Conservation (phyloP, 2,113 vertebrate genomes). For the Chascanopsetta lugubris region DNA sequence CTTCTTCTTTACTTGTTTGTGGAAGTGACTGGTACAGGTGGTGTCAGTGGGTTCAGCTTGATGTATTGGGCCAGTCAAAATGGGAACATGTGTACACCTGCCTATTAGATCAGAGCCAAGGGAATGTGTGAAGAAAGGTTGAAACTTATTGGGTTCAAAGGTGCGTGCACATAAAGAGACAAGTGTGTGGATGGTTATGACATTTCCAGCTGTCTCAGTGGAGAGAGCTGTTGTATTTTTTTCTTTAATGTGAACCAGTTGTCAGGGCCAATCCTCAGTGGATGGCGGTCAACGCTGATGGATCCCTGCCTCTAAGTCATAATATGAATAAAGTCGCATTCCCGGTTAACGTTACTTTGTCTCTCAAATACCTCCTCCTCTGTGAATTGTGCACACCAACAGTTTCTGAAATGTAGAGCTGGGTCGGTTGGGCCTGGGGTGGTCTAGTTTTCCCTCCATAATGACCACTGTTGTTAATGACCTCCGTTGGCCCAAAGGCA, state of each 20-base stretch:
- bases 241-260: slow-evolving; percentile 2
- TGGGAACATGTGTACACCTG: slow-evolving; percentile 71
- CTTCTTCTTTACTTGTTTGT: not conserved
- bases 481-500: slow-evolving; percentile 64
- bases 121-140: slow-evolving; percentile 42
- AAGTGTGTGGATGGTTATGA: not conserved
- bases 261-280: slow-evolving; percentile 21
- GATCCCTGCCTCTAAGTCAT: slow-evolving; percentile 15
- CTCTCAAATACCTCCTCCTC: not conserved
- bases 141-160: slow-evolving; percentile 51
- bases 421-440: slow-evolving; percentile 47
- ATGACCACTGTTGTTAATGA: slow-evolving; percentile 75
- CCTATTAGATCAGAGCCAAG: slow-evolving; percentile 61
- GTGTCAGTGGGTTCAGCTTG: slow-evolving; percentile 47
- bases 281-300: not conserved
- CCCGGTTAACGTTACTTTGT: not conserved
- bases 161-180: slow-evolving; percentile 23
- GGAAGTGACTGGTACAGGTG: slow-evolving; percentile 18
- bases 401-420: slow-evolving; percentile 23
- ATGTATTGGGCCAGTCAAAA: slow-evolving; percentile 37
- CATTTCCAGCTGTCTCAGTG: slow-evolving; percentile 16
- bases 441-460: slow-evolving; percentile 55
- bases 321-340: slow-evolving; percentile 14
- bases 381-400: slow-evolving; percentile 39
- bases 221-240: slow-evolving; percentile 14